A percentile compares a stretch with the other conserved stretches of the same genome.
Evolutionary conservation across 2,888 invertebrate species (phyloP).

Genomic region (Dasypolia templi): DNA sequence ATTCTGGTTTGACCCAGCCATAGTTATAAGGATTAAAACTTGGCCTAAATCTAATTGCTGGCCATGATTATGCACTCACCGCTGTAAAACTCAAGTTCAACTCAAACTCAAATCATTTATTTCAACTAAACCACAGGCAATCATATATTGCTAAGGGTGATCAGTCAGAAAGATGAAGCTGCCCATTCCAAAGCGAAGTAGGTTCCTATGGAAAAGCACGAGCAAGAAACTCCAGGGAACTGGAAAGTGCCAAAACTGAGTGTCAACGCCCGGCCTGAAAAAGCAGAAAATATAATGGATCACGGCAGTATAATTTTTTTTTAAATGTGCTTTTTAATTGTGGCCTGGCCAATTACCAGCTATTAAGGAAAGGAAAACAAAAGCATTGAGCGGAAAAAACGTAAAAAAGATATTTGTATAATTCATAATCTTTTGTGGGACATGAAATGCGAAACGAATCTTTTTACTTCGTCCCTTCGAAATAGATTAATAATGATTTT

Average conservation of each 20-base stretch:
- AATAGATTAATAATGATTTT: conserved; percentile 69
- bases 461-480: conserved; percentile 60
- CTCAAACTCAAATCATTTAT: not conserved
- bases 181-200: not conserved
- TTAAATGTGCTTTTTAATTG: conserved; percentile 30
- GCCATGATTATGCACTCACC: not conserved
- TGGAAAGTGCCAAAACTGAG: no score
- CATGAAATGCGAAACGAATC: conserved; percentile 53
- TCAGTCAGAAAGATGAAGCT: not conserved
- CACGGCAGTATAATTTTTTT: conserved; percentile 11
- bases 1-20: not conserved
- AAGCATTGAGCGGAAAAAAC: conserved; percentile 56
- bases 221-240: not conserved
- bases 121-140: not conserved
- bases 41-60: not conserved
- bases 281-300: not conserved
- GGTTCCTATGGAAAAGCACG: not conserved
- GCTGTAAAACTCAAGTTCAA: not conserved
- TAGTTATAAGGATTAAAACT: not conserved
- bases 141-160: not conserved
- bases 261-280: not conserved
- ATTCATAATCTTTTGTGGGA: conserved; percentile 65
- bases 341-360: conserved; percentile 44
- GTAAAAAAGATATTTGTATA: conserved; percentile 53
- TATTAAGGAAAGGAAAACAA: conserved; percentile 54